A percentile compares a stretch with the other conserved stretches of the same genome.
These are phyloP conservation scores for Agelas oroides DNA, from an alignment of 37 sponge, comb jelly and placozoan species.

Conservation along the genomic window DNA sequence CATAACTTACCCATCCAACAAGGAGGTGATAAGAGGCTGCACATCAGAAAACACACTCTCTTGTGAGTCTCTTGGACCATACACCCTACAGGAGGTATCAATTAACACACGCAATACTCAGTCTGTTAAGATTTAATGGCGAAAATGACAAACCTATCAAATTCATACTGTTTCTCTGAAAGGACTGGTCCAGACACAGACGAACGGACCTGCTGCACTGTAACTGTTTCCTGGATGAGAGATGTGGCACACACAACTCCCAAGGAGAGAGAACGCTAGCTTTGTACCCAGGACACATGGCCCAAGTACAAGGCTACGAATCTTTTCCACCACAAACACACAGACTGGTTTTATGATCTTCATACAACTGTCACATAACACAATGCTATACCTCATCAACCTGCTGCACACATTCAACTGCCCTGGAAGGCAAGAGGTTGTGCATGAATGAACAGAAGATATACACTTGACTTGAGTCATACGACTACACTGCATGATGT, in stretches of 20 bases:
- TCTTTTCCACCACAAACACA: too few species aligned
- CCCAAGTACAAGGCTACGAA: too few species aligned
- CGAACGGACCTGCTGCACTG: not conserved
- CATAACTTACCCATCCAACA: constrained; percentile 68
- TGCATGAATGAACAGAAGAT: too few species aligned
- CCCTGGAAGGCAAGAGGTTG: not conserved
- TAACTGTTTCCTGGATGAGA: constrained; percentile 68
- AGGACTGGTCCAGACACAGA: constrained; percentile 26
- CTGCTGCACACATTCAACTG: not conserved
- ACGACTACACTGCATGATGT: too few species aligned
- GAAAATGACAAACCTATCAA: constrained; percentile 56
- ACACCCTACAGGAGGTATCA: too few species aligned
- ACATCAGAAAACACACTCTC: constrained; percentile 62
- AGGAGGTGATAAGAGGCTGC: constrained; percentile 66
- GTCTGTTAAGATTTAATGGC: constrained; percentile 11
- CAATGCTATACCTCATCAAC: constrained; percentile 26
- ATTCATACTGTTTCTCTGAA: constrained; percentile 54
- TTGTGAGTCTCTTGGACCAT: constrained; percentile 29
- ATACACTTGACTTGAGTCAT: too few species aligned
- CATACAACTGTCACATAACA: too few species aligned
- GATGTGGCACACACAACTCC: too few species aligned
- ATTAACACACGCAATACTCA: not conserved
- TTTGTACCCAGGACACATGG: too few species aligned
- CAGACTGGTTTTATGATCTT: too few species aligned
- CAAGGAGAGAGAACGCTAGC: too few species aligned